These are phyloP conservation scores for Arizona elegans DNA, from an alignment of 2,113 vertebrate species.

Conservation along the genomic window DNA sequence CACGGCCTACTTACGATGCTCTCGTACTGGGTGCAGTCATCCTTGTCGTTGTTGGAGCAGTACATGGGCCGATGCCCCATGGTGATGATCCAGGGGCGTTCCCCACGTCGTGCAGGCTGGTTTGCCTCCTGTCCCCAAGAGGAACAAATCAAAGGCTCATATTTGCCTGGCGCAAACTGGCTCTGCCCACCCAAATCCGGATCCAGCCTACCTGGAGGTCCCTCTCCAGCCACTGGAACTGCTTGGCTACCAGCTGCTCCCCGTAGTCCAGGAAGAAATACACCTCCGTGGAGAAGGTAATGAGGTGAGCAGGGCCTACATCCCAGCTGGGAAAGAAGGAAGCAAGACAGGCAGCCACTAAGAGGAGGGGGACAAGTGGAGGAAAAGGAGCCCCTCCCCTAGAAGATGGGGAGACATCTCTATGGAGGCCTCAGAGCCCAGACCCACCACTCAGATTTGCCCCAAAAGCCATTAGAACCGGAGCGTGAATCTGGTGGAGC, in stretches of 20 bases:
- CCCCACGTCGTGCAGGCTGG: conserved; percentile 65
- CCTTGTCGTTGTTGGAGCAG: conserved; percentile 83
- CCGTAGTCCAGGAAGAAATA: conserved; percentile 82
- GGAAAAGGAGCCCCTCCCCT: background rate
- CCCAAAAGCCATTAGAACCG: background rate
- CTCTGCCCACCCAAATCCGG: background rate
- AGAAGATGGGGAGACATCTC: background rate
- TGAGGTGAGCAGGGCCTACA: conserved; percentile 80
- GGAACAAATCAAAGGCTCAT: background rate
- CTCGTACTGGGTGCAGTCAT: conserved; percentile 80
- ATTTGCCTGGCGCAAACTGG: background rate
- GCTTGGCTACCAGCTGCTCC: conserved; percentile 75
- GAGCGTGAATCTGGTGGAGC: background rate
- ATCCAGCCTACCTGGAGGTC: conserved; percentile 76
- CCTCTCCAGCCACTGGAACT: conserved; percentile 79
- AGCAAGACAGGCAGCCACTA: background rate
- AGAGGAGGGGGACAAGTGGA: background rate
- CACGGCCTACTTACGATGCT: conserved; percentile 69
- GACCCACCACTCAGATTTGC: background rate
- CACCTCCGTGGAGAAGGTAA: conserved; percentile 87
- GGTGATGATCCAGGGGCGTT: conserved; percentile 84
- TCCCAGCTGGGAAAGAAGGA: conserved; percentile 78
- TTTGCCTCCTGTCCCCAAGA: conserved; percentile 68
- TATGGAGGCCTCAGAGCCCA: background rate
- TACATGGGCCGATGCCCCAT: conserved; percentile 92